A percentile compares a stretch with the other conserved stretches of the same genome.
Evolutionary conservation across 2,113 vertebrate genomes (phyloP).

Genomic region (Xiphophorus maculatus): DNA sequence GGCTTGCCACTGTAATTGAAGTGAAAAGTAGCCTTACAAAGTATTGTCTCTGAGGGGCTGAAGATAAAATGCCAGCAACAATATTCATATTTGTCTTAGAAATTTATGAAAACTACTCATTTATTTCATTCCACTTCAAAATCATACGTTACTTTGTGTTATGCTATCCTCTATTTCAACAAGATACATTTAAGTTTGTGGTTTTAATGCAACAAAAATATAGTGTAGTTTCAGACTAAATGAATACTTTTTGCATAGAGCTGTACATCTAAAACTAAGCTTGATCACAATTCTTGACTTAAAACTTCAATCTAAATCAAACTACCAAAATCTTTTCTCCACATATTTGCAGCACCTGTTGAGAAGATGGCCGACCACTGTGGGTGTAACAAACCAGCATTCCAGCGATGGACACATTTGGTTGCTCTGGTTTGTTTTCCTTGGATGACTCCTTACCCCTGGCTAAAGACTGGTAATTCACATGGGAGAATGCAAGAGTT

Average conservation of each 20-base stretch:
- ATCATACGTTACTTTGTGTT: neutral
- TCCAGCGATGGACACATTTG: slow-evolving; percentile 72
- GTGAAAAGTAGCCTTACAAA: neutral
- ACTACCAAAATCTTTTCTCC: slow-evolving; percentile 33
- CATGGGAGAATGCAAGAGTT: slow-evolving; percentile 60
- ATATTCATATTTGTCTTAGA: too few relatives aligned
- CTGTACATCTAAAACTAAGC: neutral
- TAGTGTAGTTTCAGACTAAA: neutral
- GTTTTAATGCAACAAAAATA: neutral
- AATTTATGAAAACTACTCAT: neutral
- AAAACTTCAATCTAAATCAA: slow-evolving; percentile 29
- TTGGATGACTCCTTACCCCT: slow-evolving; percentile 71
- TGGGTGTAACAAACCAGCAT: slow-evolving; percentile 70
- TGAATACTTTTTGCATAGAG: neutral
- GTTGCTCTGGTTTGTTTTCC: slow-evolving; percentile 75
- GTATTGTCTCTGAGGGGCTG: neutral
- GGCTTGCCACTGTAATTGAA: neutral
- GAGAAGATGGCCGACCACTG: slow-evolving; percentile 51
- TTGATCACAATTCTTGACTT: neutral
- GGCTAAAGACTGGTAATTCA: slow-evolving; percentile 71
- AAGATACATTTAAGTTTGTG: neutral
- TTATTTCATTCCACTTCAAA: neutral
- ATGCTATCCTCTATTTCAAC: neutral
- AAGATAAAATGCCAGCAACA: too few relatives aligned
- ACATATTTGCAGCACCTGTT: slow-evolving; percentile 72